These are phyloP conservation scores for Trachymyrmex septentrionalis DNA, from an alignment of 1,140 invertebrate species.

Conservation along the genomic window DNA sequence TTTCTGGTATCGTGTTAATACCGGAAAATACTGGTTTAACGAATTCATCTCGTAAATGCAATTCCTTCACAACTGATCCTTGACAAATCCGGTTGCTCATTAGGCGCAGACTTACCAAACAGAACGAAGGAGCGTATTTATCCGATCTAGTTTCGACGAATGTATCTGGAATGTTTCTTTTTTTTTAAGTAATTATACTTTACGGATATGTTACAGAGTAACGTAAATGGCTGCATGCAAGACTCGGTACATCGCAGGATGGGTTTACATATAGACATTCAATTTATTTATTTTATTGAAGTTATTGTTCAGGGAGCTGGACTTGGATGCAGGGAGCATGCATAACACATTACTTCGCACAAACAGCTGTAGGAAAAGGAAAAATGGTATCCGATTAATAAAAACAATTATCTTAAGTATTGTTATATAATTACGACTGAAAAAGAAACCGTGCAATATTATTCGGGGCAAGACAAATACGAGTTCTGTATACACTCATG, in stretches of 20 bases:
- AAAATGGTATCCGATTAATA: background rate
- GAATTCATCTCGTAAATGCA: background rate
- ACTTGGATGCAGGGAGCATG: constrained; percentile 42
- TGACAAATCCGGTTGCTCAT: constrained; percentile 1
- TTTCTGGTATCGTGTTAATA: background rate
- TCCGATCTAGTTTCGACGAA: constrained; percentile 17
- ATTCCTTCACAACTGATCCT: constrained; percentile 15
- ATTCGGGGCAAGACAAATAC: constrained; percentile 1
- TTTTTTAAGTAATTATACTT: background rate
- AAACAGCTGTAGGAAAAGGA: constrained; percentile 6
- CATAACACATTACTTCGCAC: constrained; percentile 7
- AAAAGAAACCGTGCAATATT: constrained; percentile 20
- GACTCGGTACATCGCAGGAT: constrained; percentile 20
- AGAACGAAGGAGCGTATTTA: constrained; percentile 14
- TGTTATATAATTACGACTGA: background rate
- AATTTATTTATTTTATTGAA: constrained; percentile 68
- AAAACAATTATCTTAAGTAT: constrained; percentile 6
- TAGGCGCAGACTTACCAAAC: constrained; percentile 48
- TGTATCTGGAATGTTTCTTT: constrained; percentile 24
- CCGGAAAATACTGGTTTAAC: background rate
- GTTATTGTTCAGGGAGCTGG: constrained; percentile 56
- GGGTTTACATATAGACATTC: constrained; percentile 36
- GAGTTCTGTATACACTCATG: constrained; percentile 5
- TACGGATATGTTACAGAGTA: background rate
- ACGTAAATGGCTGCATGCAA: constrained; percentile 17